Percentiles rank a stretch among this genome's conserved stretches.
These are phyloP conservation scores for Dendrolimus houi DNA, from an alignment of 2,888 invertebrate species.

Conservation along the genomic window DNA sequence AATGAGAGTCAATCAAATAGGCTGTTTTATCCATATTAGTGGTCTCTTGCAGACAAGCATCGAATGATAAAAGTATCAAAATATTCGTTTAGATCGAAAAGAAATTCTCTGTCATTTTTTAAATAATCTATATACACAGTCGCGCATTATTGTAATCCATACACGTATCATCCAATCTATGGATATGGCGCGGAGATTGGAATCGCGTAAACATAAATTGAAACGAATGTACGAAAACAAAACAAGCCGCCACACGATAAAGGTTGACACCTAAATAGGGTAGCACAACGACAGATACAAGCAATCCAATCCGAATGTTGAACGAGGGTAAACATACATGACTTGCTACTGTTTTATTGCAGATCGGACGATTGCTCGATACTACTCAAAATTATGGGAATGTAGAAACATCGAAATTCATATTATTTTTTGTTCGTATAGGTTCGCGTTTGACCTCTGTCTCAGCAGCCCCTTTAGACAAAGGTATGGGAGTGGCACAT, in stretches of 20 bases:
- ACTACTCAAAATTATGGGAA: neutral
- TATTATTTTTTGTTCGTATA: neutral
- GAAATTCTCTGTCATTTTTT: no score
- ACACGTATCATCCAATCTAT: conserved; percentile 19
- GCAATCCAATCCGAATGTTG: neutral
- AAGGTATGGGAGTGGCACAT: no score
- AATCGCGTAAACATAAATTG: conserved; percentile 27
- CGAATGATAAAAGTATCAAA: no score
- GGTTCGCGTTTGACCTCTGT: neutral
- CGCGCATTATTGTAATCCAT: conserved; percentile 13
- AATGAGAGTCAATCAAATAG: no score
- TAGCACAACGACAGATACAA: conserved; percentile 5
- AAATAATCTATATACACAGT: no score
- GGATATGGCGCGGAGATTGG: conserved; percentile 19
- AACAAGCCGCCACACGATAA: conserved; percentile 12
- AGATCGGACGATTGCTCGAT: neutral
- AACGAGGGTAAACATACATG: neutral
- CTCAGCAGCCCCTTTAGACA: neutral
- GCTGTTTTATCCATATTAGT: no score
- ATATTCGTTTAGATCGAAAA: no score
- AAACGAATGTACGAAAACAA: conserved; percentile 24
- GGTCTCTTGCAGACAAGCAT: no score
- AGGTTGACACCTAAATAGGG: conserved; percentile 17
- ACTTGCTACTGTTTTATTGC: neutral
- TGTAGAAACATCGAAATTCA: neutral